Evolutionary conservation across 2,113 vertebrate genomes (phyloP).

Genomic region (Gallinago paraguaiae): DNA sequence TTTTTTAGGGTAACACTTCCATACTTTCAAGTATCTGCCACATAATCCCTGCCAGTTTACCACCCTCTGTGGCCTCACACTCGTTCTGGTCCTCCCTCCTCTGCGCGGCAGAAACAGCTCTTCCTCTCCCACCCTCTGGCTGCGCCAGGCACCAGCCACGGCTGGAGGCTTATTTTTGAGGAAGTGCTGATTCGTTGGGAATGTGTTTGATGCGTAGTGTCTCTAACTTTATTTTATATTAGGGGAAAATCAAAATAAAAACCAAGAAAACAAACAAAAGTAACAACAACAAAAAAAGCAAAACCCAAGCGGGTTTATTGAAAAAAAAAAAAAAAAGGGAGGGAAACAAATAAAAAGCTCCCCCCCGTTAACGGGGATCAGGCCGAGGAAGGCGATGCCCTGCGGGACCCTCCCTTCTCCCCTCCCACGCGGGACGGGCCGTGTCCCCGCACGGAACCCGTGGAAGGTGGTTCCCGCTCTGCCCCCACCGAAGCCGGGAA

Average conservation of each 20-base stretch:
- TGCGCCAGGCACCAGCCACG: neutral
- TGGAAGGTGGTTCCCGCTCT: neutral
- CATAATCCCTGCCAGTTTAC: neutral
- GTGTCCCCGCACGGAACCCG: neutral
- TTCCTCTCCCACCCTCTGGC: neutral
- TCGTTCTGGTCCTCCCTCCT: neutral
- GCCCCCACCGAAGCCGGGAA: too few relatives aligned
- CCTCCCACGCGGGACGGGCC: neutral
- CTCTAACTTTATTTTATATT: neutral
- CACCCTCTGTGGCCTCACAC: too few relatives aligned
- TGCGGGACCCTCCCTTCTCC: neutral
- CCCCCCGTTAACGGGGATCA: neutral
- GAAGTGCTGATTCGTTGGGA: neutral
- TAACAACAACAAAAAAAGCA: neutral
- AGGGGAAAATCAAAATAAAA: neutral
- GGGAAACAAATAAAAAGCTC: neutral
- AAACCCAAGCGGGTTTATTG: neutral
- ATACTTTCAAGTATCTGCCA: neutral
- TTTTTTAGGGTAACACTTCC: neutral
- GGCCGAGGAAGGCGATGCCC: neutral
- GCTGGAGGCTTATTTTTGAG: neutral
- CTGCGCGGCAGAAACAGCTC: neutral
- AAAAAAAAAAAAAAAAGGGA: rapidly evolving
- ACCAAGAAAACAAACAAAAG: neutral
- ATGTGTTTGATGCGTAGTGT: neutral